phyloP scores from a whole-genome alignment of 2,888 invertebrate genomes.

The Acleris sparsana region DNA sequence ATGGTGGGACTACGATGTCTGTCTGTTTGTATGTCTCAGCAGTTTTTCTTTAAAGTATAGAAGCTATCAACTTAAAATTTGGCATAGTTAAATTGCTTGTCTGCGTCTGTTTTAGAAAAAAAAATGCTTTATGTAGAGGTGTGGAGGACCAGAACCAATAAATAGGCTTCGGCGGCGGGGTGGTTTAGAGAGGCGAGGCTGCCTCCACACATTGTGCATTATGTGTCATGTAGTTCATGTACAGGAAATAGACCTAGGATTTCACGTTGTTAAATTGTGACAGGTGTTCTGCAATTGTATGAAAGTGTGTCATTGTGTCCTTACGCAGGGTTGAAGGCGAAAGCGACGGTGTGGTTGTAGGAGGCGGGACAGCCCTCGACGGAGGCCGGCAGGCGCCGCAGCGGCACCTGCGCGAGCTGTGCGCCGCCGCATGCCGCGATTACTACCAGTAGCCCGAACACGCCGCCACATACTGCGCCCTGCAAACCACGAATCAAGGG shows the following conservation, averaged over 20 bases:
- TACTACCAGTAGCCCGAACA: slow-evolving; percentile 84
- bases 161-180: slow-evolving; percentile 46
- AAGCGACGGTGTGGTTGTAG: slow-evolving; percentile 59
- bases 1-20: too few species aligned
- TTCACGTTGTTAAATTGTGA: too few species aligned
- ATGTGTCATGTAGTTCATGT: too few species aligned
- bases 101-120: too few species aligned
- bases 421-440: slow-evolving; percentile 87
- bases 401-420: slow-evolving; percentile 80
- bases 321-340: slow-evolving; percentile 55
- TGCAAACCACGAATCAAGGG: slow-evolving; percentile 47
- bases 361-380: slow-evolving; percentile 78
- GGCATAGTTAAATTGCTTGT: too few species aligned
- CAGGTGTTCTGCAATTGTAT: too few species aligned
- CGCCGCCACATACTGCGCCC: slow-evolving; percentile 87
- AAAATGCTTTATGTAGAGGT: too few species aligned
- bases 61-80: too few species aligned
- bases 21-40: too few species aligned
- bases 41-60: too few species aligned
- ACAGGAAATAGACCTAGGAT: too few species aligned
- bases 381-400: slow-evolving; percentile 74
- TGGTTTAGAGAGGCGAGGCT: slow-evolving; percentile 76
- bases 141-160: too few species aligned
- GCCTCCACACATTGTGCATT: slow-evolving; percentile 47
- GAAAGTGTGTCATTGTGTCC: slow-evolving; percentile 13